Evolutionary conservation across 2,797 vertebrate genomes (phyloP).

Genomic region (Chelidonichthys spinosus): DNA sequence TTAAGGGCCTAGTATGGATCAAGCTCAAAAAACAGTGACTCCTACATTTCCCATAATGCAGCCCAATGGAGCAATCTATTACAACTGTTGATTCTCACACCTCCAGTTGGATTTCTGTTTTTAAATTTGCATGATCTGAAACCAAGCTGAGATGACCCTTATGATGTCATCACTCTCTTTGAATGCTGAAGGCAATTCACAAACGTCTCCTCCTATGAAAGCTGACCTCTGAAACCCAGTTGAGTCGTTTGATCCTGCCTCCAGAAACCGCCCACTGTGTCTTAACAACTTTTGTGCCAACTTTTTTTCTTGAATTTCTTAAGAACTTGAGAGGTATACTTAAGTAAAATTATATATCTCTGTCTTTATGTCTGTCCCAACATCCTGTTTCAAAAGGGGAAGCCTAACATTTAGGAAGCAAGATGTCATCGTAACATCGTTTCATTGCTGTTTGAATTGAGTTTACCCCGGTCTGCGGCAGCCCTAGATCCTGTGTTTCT

Average conservation of each 20-base stretch:
- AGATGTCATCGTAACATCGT: background rate
- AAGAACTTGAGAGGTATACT: constrained; percentile 20
- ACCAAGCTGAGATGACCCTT: background rate
- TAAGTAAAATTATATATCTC: constrained; percentile 27
- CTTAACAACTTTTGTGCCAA: background rate
- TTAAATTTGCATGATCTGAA: background rate
- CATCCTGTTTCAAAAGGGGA: constrained; percentile 44
- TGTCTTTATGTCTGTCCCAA: background rate
- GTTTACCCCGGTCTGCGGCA: constrained; percentile 1
- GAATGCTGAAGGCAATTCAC: background rate
- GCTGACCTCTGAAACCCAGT: background rate
- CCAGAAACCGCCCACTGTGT: background rate
- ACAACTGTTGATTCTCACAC: background rate
- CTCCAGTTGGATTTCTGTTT: background rate
- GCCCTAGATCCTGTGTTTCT: constrained; percentile 26
- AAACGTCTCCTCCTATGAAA: constrained; percentile 1
- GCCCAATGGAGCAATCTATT: rapidly evolving
- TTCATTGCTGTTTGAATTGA: constrained; percentile 19
- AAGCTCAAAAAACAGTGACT: constrained; percentile 4
- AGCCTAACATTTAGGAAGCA: constrained; percentile 33
- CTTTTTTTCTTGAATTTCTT: constrained; percentile 15
- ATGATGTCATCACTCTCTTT: background rate
- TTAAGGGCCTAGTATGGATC: background rate
- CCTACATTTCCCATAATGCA: background rate
- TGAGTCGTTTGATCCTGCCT: background rate